Evolutionary conservation across 2,797 vertebrate species (phyloP).

Genomic region (Pelobates cultripes): DNA sequence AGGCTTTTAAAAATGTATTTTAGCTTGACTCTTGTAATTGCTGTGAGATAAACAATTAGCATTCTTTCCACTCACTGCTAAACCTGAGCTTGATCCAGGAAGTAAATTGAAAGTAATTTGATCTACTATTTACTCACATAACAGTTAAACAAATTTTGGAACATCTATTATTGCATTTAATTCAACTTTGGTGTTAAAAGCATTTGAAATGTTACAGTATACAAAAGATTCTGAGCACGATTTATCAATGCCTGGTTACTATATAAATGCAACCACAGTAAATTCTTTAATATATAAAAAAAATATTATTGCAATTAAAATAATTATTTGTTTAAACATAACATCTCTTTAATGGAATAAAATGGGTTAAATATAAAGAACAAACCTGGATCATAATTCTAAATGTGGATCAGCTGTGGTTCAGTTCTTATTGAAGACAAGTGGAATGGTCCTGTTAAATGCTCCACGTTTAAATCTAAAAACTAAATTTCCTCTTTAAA

Average conservation of each 20-base stretch:
- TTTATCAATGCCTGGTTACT: slow-evolving; percentile 31
- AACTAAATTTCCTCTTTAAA: too few relatives aligned
- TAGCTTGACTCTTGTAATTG: slow-evolving; percentile 52
- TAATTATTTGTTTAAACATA: too few relatives aligned
- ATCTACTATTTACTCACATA: slow-evolving; percentile 55
- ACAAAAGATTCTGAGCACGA: slow-evolving; percentile 31
- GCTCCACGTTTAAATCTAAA: too few relatives aligned
- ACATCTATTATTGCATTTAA: slow-evolving; percentile 35
- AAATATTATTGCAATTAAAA: too few relatives aligned
- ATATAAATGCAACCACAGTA: neutral
- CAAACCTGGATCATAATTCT: too few relatives aligned
- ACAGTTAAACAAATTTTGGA: slow-evolving; percentile 51
- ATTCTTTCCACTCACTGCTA: slow-evolving; percentile 52
- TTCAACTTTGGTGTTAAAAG: slow-evolving; percentile 32
- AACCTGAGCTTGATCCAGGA: slow-evolving; percentile 51
- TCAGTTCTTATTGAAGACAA: too few relatives aligned
- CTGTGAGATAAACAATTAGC: slow-evolving; percentile 55
- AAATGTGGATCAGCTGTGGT: too few relatives aligned
- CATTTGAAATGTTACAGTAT: slow-evolving; percentile 29
- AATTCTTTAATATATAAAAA: neutral
- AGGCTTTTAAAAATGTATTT: slow-evolving; percentile 57
- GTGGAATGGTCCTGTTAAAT: too few relatives aligned
- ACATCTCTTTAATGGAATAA: too few relatives aligned
- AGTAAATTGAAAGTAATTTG: slow-evolving; percentile 57
- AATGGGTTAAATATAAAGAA: too few relatives aligned